Evolutionary conservation across 2,113 vertebrate species (phyloP).

Genomic region (Cephalopterus ornatus): DNA sequence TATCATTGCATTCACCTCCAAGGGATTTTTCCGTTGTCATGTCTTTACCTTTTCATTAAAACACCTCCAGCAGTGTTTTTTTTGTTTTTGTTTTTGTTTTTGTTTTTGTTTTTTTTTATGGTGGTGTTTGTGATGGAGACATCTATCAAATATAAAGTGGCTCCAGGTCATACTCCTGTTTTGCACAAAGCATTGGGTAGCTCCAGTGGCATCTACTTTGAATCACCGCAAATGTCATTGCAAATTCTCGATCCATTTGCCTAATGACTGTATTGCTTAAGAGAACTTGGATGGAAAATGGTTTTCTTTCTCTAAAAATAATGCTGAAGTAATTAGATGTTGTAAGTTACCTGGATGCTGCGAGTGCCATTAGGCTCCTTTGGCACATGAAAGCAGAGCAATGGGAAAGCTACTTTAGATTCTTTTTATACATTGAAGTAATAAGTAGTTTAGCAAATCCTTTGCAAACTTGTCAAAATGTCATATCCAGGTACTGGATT

Average conservation of each 20-base stretch:
- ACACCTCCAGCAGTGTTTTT: background rate
- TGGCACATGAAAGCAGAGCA: conserved; percentile 7
- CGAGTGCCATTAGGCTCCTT: background rate
- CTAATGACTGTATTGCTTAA: background rate
- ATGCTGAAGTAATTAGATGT: conserved; percentile 2
- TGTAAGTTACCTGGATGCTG: background rate
- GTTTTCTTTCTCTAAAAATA: background rate
- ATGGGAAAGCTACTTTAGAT: conserved; percentile 48
- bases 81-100: background rate
- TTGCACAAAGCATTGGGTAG: background rate
- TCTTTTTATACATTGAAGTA: conserved; percentile 58
- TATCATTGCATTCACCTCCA: background rate
- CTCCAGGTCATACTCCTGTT: background rate
- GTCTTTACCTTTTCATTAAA: background rate
- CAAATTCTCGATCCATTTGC: background rate
- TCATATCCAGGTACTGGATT: conserved; percentile 71
- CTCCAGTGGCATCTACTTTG: background rate
- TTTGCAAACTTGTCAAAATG: conserved; percentile 74
- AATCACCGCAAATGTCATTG: background rate
- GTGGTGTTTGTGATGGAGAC: background rate
- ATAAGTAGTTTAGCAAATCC: conserved; percentile 67
- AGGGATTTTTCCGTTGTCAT: background rate
- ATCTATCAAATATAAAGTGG: background rate
- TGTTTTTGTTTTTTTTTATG: background rate
- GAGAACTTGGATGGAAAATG: background rate